Percentiles rank a stretch among this genome's conserved stretches.
phyloP scores from a whole-genome alignment of 2,797 vertebrate species.

The Propithecus perrieri region DNA sequence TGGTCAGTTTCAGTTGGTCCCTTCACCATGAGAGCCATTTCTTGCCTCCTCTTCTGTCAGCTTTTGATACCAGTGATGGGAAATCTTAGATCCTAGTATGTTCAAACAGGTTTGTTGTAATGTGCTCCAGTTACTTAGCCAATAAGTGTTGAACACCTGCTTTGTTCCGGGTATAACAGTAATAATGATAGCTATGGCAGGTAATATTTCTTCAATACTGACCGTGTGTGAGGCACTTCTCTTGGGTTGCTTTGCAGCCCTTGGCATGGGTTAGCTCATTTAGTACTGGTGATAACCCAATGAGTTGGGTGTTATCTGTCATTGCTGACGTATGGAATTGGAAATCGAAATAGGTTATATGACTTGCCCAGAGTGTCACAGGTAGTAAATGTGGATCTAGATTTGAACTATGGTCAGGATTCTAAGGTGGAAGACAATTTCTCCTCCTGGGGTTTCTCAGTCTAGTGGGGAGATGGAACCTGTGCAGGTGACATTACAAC shows the following conservation, averaged over 20 bases:
- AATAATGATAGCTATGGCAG: not conserved
- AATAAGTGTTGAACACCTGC: not conserved
- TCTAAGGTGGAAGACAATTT: not conserved
- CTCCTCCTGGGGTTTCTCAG: not conserved
- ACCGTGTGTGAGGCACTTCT: not conserved
- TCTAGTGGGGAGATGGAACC: not conserved
- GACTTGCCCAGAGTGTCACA: not conserved
- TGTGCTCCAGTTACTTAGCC: not conserved
- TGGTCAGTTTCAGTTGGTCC: not conserved
- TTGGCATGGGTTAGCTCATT: not conserved
- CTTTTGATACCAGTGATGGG: not conserved
- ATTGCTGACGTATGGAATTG: not conserved
- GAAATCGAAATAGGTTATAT: not conserved
- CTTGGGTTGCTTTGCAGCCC: not conserved
- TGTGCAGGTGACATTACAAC: not conserved
- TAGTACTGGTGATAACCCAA: not conserved
- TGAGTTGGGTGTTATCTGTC: not conserved
- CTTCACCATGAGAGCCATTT: conserved; percentile 40
- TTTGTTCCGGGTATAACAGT: not conserved
- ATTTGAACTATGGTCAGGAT: not conserved
- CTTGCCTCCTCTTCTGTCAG: not conserved
- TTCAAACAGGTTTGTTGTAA: not conserved
- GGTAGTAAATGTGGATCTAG: not conserved
- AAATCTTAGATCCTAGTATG: not conserved
- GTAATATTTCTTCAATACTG: not conserved